Conservation (phyloP, 2,113 vertebrate species). For the Scopus umbretta region DNA sequence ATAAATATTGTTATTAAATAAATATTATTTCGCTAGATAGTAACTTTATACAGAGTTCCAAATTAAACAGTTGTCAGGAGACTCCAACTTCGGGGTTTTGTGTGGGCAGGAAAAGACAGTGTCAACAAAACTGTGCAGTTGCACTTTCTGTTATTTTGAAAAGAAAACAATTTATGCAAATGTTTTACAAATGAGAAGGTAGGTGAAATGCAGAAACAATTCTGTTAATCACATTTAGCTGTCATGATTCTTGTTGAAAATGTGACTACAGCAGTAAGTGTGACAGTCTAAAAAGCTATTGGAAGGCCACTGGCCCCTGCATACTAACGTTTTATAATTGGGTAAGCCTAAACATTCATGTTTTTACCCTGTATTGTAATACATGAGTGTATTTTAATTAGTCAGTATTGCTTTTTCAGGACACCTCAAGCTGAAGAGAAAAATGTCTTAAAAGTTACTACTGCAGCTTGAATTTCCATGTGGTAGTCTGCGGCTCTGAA, state of each 20-base stretch:
- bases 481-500: not conserved
- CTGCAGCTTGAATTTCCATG: not conserved
- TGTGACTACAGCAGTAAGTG: not conserved
- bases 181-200: not conserved
- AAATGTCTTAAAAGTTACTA: not conserved
- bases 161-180: not conserved
- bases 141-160: not conserved
- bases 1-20: not conserved
- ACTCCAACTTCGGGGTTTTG: not conserved
- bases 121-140: not conserved
- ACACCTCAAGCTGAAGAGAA: not conserved
- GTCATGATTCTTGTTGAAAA: not conserved
- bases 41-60: not conserved
- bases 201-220: not conserved
- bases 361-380: not conserved
- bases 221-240: not conserved
- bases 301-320: not conserved
- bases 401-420: not conserved
- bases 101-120: not conserved
- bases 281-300: not conserved
- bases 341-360: not conserved
- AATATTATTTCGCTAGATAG: not conserved
- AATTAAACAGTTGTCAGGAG: not conserved
- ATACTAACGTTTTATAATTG: not conserved
- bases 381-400: not conserved